Base-by-base conservation (phyloP, 2,888 invertebrate species). In the Erynnis tages region DNA sequence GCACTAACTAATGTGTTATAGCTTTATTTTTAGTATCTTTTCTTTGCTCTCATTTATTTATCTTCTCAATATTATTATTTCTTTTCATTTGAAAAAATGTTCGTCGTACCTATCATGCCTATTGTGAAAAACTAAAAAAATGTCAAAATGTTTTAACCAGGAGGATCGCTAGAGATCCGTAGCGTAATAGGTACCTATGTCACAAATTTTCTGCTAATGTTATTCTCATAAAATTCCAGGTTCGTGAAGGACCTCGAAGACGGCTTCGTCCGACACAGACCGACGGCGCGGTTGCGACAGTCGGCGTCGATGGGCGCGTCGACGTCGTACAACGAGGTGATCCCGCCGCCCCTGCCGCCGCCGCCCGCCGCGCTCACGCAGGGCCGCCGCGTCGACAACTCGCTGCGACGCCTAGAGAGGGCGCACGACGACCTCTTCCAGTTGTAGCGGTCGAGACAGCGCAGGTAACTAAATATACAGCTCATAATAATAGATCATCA, bases 341-440 rank as follows among this genome's bases (percentile, higher is more conserved):
- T 88, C 44, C 86, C 86, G 64, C 88, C 88, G 27, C 88, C 88
- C 27, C 64, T 84, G 76, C 91, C 84, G 75, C 92, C 89, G 70
- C 91, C 90, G 67, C 90, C 94, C 16, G 88, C 91, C n/a, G 93
- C 95, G 25, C 93, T 95, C 69, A 95, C 96, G 29, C 95, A 96
- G 77, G 95, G 96, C 27, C 92, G 93, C 61, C 93, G 93, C 67
- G 94, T 97, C 16, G 93, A 94, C 75, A 94, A 93, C 59, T 96
- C 96, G 3, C 82, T 97, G 60, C 93, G 94, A 76, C 93, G 95
- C 68, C 91, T 96, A 59, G 96, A 96, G 83, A 92, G 94, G 67
- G 93, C 95, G 71, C 96, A 97, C 74, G 97, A 97, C 68, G 96
- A 97, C 77, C 92, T 97, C 74, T 97, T 96, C 81, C 96, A 97